Evolutionary conservation across 2,888 invertebrate species (phyloP).

Genomic region (Gortyna flavago): DNA sequence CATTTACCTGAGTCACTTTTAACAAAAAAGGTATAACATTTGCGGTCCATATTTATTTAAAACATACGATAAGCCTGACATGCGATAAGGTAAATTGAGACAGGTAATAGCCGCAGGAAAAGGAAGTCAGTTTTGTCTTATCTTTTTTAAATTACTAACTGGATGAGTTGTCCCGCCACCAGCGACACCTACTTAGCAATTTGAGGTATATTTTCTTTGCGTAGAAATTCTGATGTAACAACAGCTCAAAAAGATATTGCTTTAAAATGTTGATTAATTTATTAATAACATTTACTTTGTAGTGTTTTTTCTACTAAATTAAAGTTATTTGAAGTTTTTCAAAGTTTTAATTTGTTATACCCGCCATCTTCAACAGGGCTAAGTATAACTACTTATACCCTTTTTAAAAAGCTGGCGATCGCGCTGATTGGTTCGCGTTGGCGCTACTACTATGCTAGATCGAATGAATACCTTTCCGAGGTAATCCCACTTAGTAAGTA

Average conservation of each 20-base stretch:
- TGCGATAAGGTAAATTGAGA: conserved; percentile 41
- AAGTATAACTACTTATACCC: neutral
- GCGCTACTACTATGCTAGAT: neutral
- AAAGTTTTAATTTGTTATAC: neutral
- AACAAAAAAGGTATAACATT: conserved; percentile 7
- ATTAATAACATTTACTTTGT: neutral
- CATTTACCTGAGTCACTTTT: conserved; percentile 12
- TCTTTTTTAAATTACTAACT: conserved; percentile 36
- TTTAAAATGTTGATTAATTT: neutral
- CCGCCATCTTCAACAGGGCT: neutral
- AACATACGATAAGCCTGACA: conserved; percentile 1
- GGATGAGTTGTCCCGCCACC: neutral
- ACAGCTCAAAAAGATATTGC: neutral
- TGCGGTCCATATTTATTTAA: conserved; percentile 27
- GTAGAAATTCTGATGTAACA: neutral
- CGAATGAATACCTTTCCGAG: neutral
- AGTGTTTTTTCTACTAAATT: neutral
- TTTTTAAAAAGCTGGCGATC: neutral
- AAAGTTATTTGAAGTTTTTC: neutral
- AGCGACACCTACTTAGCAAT: neutral
- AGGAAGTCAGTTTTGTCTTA: conserved; percentile 40
- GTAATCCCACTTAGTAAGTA: neutral
- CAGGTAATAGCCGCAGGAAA: conserved; percentile 23
- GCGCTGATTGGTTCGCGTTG: neutral
- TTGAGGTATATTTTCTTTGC: neutral